A percentile compares a stretch with the other conserved stretches of the same genome.
phyloP scores from a whole-genome alignment of 1,140 invertebrate genomes.

The Magallana ariakensis region DNA sequence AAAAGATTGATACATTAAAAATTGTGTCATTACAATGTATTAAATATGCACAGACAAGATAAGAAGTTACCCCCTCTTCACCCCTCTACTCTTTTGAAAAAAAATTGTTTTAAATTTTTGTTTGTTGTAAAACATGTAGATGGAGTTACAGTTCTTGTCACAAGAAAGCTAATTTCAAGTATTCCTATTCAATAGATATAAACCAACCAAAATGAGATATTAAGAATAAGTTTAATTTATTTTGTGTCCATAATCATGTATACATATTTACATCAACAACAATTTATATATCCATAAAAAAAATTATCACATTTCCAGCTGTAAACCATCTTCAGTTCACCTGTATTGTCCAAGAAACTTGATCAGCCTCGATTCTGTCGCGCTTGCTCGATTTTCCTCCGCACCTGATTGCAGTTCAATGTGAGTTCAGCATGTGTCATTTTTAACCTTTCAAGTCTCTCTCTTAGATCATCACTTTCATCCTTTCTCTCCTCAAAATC shows the following conservation, averaged over 20 bases:
- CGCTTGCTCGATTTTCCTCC: constrained; percentile 77
- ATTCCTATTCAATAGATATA: no score
- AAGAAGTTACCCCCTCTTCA: no score
- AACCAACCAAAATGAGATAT: no score
- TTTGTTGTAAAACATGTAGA: no score
- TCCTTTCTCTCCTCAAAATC: constrained; percentile 79
- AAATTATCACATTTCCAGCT: not conserved
- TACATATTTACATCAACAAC: constrained; percentile 20
- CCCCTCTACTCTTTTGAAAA: no score
- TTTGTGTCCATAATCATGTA: not conserved
- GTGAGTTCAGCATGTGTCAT: constrained; percentile 78
- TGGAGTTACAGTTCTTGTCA: no score
- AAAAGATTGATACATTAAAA: no score
- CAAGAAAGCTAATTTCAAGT: no score
- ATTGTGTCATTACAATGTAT: no score
- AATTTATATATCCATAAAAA: constrained; percentile 17
- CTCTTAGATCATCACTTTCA: constrained; percentile 72
- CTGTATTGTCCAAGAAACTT: not conserved
- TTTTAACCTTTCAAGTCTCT: constrained; percentile 76
- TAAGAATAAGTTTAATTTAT: not conserved
- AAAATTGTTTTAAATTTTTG: no score
- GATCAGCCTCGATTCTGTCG: constrained; percentile 49
- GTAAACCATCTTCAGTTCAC: not conserved
- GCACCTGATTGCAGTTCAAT: constrained; percentile 75
- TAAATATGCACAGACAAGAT: no score